Conservation (phyloP, 2,797 vertebrate species). For the Anomalospiza imberbis region DNA sequence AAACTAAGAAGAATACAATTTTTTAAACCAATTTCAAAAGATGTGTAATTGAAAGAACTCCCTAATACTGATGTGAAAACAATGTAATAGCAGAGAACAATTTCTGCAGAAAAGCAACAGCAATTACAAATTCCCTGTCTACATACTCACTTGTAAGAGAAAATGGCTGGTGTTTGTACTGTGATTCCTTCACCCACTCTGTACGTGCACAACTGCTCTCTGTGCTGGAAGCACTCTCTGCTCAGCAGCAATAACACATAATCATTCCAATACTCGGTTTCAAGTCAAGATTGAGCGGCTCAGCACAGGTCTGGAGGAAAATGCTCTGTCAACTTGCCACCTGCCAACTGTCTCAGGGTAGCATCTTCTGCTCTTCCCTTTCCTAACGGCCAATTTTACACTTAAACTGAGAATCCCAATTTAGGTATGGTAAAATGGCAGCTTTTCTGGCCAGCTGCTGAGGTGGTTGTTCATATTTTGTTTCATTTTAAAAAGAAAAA, state of each 20-base stretch:
- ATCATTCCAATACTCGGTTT: neutral
- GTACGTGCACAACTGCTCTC: neutral
- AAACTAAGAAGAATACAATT: neutral
- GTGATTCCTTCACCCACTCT: neutral
- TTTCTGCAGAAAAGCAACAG: neutral
- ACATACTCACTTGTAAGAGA: neutral
- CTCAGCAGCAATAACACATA: neutral
- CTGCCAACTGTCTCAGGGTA: neutral
- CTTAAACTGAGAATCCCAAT: neutral
- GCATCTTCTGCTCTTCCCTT: neutral
- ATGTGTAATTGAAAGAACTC: neutral
- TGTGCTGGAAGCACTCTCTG: neutral
- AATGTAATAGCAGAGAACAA: neutral
- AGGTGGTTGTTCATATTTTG: neutral
- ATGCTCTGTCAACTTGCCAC: neutral
- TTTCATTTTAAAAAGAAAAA: neutral
- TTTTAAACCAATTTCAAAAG: neutral
- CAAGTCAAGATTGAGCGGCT: neutral
- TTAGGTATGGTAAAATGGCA: neutral
- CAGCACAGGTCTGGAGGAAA: neutral
- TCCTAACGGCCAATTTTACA: neutral
- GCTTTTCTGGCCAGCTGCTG: neutral
- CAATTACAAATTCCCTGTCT: neutral
- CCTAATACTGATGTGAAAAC: neutral
- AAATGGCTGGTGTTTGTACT: neutral